Percentiles rank a stretch among this genome's conserved stretches.
Evolutionary conservation across 2,888 invertebrate genomes (phyloP).

Genomic region (Ennomos erosarius): DNA sequence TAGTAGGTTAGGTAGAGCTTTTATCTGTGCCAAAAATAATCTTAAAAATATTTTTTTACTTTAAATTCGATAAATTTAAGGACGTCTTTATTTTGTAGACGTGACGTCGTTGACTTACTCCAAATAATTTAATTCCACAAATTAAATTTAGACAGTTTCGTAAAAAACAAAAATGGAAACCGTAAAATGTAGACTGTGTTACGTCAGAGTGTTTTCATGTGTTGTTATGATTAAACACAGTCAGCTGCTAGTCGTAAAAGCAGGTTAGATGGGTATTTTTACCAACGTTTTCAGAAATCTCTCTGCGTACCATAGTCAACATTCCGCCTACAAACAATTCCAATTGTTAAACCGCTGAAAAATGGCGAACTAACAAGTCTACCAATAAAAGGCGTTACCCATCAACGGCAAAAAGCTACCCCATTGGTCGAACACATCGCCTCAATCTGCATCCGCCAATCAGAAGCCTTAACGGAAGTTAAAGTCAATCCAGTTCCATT

Average conservation of each 20-base stretch:
- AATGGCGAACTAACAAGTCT: slow-evolving; percentile 73
- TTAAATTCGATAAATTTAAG: too few species aligned
- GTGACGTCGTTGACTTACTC: too few species aligned
- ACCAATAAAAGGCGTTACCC: slow-evolving; percentile 80
- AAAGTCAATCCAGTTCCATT: slow-evolving; percentile 81
- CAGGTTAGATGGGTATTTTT: slow-evolving; percentile 61
- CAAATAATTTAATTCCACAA: too few species aligned
- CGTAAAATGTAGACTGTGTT: slow-evolving; percentile 30
- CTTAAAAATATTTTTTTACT: too few species aligned
- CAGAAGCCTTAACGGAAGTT: slow-evolving; percentile 64
- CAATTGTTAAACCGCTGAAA: slow-evolving; percentile 79
- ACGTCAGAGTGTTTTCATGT: slow-evolving; percentile 44
- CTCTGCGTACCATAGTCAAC: slow-evolving; percentile 46
- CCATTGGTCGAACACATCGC: slow-evolving; percentile 64
- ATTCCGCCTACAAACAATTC: slow-evolving; percentile 75
- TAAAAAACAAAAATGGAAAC: background rate
- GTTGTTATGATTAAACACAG: slow-evolving; percentile 60
- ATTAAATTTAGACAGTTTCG: background rate
- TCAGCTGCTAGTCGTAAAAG: slow-evolving; percentile 64
- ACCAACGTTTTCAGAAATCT: slow-evolving; percentile 59
- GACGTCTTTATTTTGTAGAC: too few species aligned
- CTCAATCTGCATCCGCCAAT: slow-evolving; percentile 67
- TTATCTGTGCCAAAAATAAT: too few species aligned
- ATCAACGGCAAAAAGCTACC: slow-evolving; percentile 43
- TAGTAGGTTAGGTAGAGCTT: too few species aligned